Evolutionary conservation across 2,888 invertebrate genomes (phyloP).

Genomic region (Elgonia sp.): DNA sequence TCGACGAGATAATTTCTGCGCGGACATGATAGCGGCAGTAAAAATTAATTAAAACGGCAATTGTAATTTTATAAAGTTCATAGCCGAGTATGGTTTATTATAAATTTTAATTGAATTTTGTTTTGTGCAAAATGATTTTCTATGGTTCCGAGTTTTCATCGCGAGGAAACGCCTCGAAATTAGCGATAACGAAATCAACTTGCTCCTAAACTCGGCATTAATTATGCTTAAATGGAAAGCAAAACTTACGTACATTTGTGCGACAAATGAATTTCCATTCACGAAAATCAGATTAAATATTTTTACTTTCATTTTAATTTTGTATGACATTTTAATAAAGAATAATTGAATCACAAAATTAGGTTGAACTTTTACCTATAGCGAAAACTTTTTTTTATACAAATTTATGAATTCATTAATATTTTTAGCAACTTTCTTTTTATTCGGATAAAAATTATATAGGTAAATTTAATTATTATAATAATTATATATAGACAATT

Average conservation of each 20-base stretch:
- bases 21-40: constrained; percentile 36
- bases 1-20: constrained; percentile 32
- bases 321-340: background rate
- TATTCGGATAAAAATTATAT: no score
- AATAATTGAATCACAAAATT: background rate
- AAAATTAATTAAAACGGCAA: constrained; percentile 54
- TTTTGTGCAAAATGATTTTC: constrained; percentile 48
- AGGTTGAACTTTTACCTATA: background rate
- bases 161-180: constrained; percentile 20
- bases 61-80: constrained; percentile 40
- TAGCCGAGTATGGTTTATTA: constrained; percentile 32
- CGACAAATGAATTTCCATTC: constrained; percentile 12
- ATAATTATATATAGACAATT: no score
- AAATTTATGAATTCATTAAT: no score
- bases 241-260: constrained; percentile 35
- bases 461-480: no score
- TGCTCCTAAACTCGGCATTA: constrained; percentile 50
- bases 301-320: background rate
- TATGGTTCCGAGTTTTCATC: background rate
- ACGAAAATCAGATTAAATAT: background rate
- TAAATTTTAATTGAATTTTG: constrained; percentile 57
- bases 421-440: background rate
- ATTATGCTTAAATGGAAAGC: constrained; percentile 49
- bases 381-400: no score
- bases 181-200: constrained; percentile 58